phyloP scores from a whole-genome alignment of 2,113 vertebrate species.

The Rhinolophus ferrumequinum region DNA sequence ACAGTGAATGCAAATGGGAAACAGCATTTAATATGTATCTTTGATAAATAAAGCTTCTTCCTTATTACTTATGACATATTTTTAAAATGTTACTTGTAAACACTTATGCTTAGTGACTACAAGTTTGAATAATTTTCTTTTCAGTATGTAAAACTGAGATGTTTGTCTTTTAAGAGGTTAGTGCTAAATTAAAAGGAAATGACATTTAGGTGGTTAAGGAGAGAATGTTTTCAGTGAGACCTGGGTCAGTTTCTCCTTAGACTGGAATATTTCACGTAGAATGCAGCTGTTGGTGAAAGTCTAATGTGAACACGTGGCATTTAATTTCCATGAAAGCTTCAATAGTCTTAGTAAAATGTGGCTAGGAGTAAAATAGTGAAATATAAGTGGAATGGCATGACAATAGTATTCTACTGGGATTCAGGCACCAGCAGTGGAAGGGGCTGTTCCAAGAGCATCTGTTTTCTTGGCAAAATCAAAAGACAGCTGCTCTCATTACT shows the following conservation, averaged over 20 bases:
- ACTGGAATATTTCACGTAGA: not conserved
- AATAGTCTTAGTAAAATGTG: constrained; percentile 31
- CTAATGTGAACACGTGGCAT: not conserved
- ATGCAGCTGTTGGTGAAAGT: constrained; percentile 5
- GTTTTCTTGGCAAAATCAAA: constrained; percentile 62
- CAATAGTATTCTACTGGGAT: not conserved
- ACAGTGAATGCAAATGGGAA: not conserved
- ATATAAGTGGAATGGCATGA: not conserved
- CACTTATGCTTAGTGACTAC: not conserved
- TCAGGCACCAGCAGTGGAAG: not conserved
- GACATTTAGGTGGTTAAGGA: not conserved
- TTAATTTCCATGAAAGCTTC: constrained; percentile 46
- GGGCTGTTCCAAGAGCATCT: constrained; percentile 23
- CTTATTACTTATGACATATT: not conserved
- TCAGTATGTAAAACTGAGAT: not conserved
- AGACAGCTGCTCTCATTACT: not conserved
- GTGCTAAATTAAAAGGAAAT: not conserved
- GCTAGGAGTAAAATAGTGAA: constrained; percentile 19
- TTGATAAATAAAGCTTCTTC: not conserved
- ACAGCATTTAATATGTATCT: not conserved
- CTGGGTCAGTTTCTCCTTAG: not conserved
- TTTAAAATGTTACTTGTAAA: not conserved
- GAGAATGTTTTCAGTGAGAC: not conserved
- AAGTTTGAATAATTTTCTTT: not conserved
- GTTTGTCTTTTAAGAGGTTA: constrained; percentile 35